These are phyloP conservation scores for Aethes cnicana DNA, from an alignment of 2,888 invertebrate species.

Conservation along the genomic window DNA sequence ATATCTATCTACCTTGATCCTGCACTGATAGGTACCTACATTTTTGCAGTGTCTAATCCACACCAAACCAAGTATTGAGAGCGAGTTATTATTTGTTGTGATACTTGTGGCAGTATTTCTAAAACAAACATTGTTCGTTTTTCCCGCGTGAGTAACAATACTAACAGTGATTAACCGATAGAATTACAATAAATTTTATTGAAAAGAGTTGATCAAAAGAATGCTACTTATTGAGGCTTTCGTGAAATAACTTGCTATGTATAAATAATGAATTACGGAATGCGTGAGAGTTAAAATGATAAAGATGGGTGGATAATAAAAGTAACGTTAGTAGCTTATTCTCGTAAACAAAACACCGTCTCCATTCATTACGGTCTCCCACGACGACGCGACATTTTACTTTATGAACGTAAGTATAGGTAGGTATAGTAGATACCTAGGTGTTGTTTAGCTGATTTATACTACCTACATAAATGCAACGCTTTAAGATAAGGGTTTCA, in stretches of 20 bases:
- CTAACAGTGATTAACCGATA: constrained; percentile 2
- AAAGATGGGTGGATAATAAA: constrained; percentile 58
- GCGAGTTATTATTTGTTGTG: constrained; percentile 6
- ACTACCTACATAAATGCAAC: no score
- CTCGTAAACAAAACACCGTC: constrained; percentile 51
- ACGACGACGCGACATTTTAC: constrained; percentile 57
- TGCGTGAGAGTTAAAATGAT: constrained; percentile 47
- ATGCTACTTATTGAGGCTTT: constrained; percentile 2
- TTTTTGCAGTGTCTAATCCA: no score
- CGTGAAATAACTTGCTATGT: constrained; percentile 18
- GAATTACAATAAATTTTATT: no score
- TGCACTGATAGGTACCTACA: no score
- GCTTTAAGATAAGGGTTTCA: no score
- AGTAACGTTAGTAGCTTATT: constrained; percentile 62
- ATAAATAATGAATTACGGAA: constrained; percentile 26
- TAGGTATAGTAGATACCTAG: no score
- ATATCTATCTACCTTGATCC: no score
- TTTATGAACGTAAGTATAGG: no score
- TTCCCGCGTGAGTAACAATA: background rate
- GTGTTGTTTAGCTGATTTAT: no score
- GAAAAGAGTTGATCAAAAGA: no score
- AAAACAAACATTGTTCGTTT: constrained; percentile 13
- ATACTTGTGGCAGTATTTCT: background rate
- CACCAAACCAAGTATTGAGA: no score
- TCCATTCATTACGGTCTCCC: constrained; percentile 73